Evolutionary conservation across 2,113 vertebrate species (phyloP), one percentile per base, ranked within the genome.

Genomic region (Progne subis): DNA sequence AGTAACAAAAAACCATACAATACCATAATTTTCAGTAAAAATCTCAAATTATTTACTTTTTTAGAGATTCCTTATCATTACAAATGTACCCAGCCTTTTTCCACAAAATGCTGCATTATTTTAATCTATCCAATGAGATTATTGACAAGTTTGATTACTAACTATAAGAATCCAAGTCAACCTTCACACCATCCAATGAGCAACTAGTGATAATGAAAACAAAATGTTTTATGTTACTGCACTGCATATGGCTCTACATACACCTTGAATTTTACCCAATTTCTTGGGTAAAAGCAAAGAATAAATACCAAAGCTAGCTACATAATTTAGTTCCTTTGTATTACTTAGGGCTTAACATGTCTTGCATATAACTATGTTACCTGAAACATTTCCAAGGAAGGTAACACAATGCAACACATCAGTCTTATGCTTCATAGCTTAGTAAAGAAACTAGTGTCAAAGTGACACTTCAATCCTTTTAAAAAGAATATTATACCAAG

Each of bases 401-500:
- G 23, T 32, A 88, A 88, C 24, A 49, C 8, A 86, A 28, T 20
- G 16, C 29, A 77, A 74, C 6, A 31, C 8, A 82, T 56, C 29
- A 85, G 37, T 39, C 41, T 60, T 47, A 50, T 52, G 60, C 37
- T 43, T 60, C 50, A 74, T 11, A 71, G 52, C 14, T 41, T 52
- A 12, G 9, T 18, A 70, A 75, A 79, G 12, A 70, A 88, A 57
- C 9, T 15, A 74, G 15, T 43, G 67, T 53, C 52, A 61, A 17
- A 0, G 0, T 18, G 50, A 56, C 6, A 24, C 18, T 37, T 15
- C 32, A 37, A 57, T 17, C n/a, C 15, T 92, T 92, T 76, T 6
- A 2, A 44, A 68, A 25, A 63, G 9, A 15, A 9, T n/a, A 70
- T 55, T 82, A 24, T 28, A 60, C 4, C 23, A 34, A 17, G 24